Percentiles rank a stretch among this genome's conserved stretches.
Conservation (phyloP, 2,888 invertebrate genomes). For the Ichneumoninae sp. region DNA sequence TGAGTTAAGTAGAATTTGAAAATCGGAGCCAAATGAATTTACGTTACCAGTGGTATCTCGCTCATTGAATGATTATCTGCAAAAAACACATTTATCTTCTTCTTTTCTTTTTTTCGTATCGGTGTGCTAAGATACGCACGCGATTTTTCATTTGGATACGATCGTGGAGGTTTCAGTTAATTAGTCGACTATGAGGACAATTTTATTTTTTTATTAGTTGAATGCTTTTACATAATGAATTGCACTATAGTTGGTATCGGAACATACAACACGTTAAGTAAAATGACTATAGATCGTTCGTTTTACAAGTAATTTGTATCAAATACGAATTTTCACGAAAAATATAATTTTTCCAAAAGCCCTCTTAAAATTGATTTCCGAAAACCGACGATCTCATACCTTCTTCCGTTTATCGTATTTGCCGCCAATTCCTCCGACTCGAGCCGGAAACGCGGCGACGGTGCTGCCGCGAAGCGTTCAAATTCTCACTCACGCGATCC, state of each 20-base stretch:
- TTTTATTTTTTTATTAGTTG: not conserved
- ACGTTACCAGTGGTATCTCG: no score
- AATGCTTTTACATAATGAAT: not conserved
- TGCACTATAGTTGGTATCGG: not conserved
- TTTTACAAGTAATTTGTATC: not conserved
- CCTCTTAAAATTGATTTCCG: not conserved
- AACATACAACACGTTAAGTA: no score
- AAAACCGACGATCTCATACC: not conserved
- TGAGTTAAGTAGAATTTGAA: no score
- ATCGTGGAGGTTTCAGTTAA: not conserved
- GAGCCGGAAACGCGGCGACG: not conserved
- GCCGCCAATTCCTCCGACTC: not conserved
- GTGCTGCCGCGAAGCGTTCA: constrained; percentile 4
- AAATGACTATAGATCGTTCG: not conserved
- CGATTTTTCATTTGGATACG: not conserved
- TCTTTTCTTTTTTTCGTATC: not conserved
- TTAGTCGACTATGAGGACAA: not conserved
- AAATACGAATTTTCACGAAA: not conserved
- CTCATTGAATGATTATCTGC: no score
- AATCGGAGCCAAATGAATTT: no score
- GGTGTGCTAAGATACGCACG: no score
- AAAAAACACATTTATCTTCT: not conserved
- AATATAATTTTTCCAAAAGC: not conserved
- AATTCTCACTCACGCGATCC: not conserved
- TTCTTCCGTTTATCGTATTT: not conserved